Evolutionary conservation across 1,140 invertebrate species (phyloP).

Genomic region (Drosophila cardini): DNA sequence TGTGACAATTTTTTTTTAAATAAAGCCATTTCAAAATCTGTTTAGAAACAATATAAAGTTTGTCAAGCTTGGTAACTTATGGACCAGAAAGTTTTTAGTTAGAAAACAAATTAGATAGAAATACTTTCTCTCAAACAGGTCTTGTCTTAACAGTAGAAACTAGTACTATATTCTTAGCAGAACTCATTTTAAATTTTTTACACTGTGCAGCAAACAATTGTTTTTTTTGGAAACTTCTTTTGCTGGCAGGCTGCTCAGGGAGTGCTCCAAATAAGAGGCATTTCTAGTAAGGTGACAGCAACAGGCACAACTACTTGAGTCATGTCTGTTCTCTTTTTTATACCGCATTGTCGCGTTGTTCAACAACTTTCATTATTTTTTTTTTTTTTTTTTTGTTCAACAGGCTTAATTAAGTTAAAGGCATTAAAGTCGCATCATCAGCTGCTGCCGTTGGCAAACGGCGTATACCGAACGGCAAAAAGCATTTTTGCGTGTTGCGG

Average conservation of each 20-base stretch:
- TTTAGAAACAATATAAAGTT: too few species aligned
- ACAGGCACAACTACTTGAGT: conserved; percentile 68
- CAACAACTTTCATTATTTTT: conserved; percentile 41
- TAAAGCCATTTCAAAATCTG: too few species aligned
- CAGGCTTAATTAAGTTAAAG: conserved; percentile 75
- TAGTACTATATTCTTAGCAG: too few species aligned
- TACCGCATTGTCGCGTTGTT: not conserved
- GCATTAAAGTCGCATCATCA: conserved; percentile 48
- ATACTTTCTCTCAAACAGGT: too few species aligned
- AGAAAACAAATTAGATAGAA: too few species aligned
- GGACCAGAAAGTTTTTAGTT: too few species aligned
- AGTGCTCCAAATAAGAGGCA: conserved; percentile 3
- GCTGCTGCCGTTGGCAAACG: conserved; percentile 25
- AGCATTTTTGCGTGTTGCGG: conserved; percentile 71
- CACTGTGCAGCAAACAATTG: conserved; percentile 1
- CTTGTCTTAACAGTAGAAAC: too few species aligned
- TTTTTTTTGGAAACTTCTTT: not conserved
- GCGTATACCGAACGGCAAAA: conserved; percentile 38
- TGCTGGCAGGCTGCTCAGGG: not conserved
- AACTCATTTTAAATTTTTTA: too few species aligned
- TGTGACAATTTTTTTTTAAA: too few species aligned
- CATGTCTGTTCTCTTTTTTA: conserved; percentile 1
- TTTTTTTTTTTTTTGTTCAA: conserved; percentile 7
- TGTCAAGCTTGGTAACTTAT: too few species aligned
- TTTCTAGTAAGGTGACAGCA: conserved; percentile 59